These are phyloP conservation scores for Platycheirus rosarum DNA, from an alignment of 2,888 invertebrate genomes.

Conservation along the genomic window DNA sequence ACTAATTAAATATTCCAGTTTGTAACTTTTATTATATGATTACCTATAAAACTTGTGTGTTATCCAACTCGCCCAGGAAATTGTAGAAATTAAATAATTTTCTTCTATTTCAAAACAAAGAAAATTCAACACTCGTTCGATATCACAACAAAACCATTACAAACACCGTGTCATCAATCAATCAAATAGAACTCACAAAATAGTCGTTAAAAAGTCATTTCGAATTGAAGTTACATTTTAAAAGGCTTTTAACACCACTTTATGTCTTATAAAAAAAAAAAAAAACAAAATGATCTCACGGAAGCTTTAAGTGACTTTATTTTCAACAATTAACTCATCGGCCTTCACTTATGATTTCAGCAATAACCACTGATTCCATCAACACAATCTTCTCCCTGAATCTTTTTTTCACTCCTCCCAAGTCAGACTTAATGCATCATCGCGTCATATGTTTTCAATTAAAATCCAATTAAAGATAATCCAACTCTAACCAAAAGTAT, in stretches of 20 bases:
- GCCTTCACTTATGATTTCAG: slow-evolving; percentile 30
- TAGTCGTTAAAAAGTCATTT: slow-evolving; percentile 4
- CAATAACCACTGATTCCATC: slow-evolving; percentile 13
- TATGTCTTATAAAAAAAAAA: background rate
- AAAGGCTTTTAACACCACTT: background rate
- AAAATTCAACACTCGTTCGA: background rate
- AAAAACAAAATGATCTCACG: slow-evolving; percentile 13
- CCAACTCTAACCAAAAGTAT: slow-evolving; percentile 1
- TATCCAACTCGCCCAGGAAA: slow-evolving; percentile 31
- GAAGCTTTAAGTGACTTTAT: slow-evolving; percentile 18
- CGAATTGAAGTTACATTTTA: background rate
- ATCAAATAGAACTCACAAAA: slow-evolving; percentile 4
- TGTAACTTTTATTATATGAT: too few species aligned
- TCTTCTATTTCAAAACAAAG: background rate
- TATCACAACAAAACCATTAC: slow-evolving; percentile 11
- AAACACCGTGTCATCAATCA: slow-evolving; percentile 1
- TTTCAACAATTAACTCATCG: background rate
- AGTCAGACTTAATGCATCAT: slow-evolving; percentile 40
- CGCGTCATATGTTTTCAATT: slow-evolving; percentile 13
- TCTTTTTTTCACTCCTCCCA: slow-evolving; percentile 16
- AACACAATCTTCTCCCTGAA: slow-evolving; percentile 3
- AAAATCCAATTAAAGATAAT: slow-evolving; percentile 30
- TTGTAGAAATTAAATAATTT: background rate
- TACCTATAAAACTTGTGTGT: slow-evolving; percentile 28
- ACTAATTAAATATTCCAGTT: too few species aligned